Conservation (phyloP, 1,140 invertebrate species). For the Papilio aristodemus region DNA sequence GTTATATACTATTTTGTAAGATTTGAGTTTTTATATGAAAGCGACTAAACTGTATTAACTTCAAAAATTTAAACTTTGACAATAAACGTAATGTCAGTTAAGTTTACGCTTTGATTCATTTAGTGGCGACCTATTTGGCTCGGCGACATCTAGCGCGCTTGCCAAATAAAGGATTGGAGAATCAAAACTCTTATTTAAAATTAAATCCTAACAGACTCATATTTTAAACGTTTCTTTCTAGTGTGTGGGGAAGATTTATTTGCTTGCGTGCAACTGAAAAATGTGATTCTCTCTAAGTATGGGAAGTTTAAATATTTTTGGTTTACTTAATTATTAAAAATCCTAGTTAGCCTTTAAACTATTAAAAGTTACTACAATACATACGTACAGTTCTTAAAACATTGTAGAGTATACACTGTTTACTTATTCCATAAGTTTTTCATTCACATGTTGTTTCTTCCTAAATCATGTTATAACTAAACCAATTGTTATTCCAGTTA, state of each 20-base stretch:
- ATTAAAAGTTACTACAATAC: no score
- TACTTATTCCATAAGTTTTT: no score
- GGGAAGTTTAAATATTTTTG: neutral
- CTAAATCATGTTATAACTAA: no score
- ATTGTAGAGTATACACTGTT: no score
- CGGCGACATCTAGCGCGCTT: conserved; percentile 25
- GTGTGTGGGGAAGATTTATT: neutral
- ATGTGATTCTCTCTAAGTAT: neutral
- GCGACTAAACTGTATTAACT: conserved; percentile 22
- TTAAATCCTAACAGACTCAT: conserved; percentile 26
- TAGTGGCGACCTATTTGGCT: conserved; percentile 35
- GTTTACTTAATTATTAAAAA: no score
- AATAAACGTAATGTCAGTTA: conserved; percentile 34
- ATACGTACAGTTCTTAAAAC: no score
- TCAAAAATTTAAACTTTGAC: conserved; percentile 35
- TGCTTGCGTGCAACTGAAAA: neutral
- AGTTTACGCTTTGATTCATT: conserved; percentile 35
- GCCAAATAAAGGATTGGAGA: conserved; percentile 31
- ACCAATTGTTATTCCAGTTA: no score
- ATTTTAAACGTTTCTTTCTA: conserved; percentile 2
- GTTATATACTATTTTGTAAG: conserved; percentile 2
- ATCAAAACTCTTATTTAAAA: conserved; percentile 31
- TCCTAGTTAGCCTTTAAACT: neutral
- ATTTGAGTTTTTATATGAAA: conserved; percentile 26
- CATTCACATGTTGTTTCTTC: no score